Percentiles rank a stretch among this genome's conserved stretches.
These are phyloP conservation scores for Drosophila longiperda DNA, from an alignment of 2,888 invertebrate species.

Conservation along the genomic window DNA sequence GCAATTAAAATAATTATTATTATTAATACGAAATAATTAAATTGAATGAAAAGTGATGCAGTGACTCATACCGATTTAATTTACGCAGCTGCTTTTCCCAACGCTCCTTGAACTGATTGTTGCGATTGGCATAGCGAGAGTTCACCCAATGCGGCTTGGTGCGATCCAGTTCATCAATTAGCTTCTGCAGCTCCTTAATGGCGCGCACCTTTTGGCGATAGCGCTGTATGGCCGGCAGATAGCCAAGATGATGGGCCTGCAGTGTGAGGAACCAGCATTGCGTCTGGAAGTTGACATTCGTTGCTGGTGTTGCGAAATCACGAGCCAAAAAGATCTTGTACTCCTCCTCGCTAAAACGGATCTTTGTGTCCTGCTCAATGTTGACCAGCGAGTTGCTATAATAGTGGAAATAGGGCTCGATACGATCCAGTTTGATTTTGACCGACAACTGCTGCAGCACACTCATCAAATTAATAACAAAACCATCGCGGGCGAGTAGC, in stretches of 20 bases:
- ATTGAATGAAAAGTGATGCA: background rate
- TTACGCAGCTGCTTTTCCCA: slow-evolving; percentile 95
- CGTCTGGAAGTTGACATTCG: slow-evolving; percentile 96
- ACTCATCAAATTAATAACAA: slow-evolving; percentile 96
- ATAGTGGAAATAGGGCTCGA: slow-evolving; percentile 95
- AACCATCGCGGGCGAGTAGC: slow-evolving; percentile 95
- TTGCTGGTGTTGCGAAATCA: slow-evolving; percentile 56
- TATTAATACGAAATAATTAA: background rate
- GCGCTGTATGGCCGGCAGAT: slow-evolving; percentile 95
- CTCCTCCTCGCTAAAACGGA: slow-evolving; percentile 93
- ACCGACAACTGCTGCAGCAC: slow-evolving; percentile 95
- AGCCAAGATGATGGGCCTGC: slow-evolving; percentile 96
- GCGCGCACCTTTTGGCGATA: slow-evolving; percentile 90
- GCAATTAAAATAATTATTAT: background rate
- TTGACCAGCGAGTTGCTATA: slow-evolving; percentile 91
- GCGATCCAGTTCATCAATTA: slow-evolving; percentile 92
- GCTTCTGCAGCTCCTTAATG: slow-evolving; percentile 92
- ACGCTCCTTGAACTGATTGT: slow-evolving; percentile 92
- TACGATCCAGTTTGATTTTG: slow-evolving; percentile 95
- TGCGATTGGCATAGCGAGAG: slow-evolving; percentile 90
- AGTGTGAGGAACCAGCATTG: slow-evolving; percentile 98
- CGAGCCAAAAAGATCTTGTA: slow-evolving; percentile 85
- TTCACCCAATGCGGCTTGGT: slow-evolving; percentile 93
- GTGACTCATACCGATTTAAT: slow-evolving; percentile 87
- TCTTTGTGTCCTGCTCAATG: slow-evolving; percentile 92